Percentiles rank a stretch among this genome's conserved stretches.
These are phyloP conservation scores for Pangasius larnaudii DNA, from an alignment of 2,797 vertebrate species.

Conservation along the genomic window DNA sequence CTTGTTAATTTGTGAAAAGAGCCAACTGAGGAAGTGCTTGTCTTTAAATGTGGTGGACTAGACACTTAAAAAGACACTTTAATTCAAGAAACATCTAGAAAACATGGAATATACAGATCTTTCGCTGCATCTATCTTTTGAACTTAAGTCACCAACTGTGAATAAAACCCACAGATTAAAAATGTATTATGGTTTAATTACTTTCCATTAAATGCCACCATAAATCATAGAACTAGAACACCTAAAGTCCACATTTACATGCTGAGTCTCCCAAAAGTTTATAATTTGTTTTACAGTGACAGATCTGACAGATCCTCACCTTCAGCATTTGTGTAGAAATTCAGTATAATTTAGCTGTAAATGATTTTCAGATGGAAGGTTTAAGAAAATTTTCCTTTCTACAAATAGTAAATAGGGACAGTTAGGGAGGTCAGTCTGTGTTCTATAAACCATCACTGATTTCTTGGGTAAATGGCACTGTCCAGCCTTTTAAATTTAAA, in stretches of 20 bases:
- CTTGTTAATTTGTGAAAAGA: conserved; percentile 13
- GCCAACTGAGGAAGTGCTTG: not conserved
- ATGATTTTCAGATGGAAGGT: not conserved
- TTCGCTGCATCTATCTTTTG: not conserved
- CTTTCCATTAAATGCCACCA: not conserved
- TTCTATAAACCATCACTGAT: not conserved
- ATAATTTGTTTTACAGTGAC: not conserved
- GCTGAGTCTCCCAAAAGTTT: not conserved
- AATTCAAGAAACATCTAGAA: not conserved
- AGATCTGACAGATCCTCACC: not conserved
- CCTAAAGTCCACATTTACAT: not conserved
- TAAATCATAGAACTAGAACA: not conserved
- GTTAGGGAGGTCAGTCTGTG: not conserved
- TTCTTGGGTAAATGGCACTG: not conserved
- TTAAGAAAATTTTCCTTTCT: not conserved
- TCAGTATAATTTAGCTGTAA: not conserved
- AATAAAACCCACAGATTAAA: not conserved
- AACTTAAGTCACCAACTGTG: not conserved
- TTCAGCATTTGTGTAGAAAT: not conserved
- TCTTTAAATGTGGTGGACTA: not conserved
- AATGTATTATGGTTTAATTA: not conserved
- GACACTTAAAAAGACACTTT: not conserved
- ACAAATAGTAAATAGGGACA: not conserved
- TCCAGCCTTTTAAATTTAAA: not conserved
- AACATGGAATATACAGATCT: not conserved